Evolutionary conservation across 2,888 invertebrate species (phyloP).

Genomic region (Nomada goodeniana): DNA sequence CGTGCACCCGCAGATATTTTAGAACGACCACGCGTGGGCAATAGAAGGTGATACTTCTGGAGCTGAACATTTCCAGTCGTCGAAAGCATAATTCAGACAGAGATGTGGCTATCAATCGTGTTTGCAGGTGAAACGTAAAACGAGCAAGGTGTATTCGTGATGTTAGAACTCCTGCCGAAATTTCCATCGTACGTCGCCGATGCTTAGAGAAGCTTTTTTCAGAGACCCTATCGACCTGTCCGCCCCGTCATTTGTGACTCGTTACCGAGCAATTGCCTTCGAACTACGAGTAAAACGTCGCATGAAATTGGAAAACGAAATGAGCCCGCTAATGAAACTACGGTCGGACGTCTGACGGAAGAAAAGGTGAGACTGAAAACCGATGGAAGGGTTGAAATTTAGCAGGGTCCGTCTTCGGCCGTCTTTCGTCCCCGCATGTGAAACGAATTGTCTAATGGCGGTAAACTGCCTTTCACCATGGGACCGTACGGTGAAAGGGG

Average conservation of each 20-base stretch:
- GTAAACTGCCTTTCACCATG: slow-evolving; percentile 20
- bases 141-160: background rate
- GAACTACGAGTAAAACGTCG: background rate
- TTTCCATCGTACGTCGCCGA: background rate
- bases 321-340: background rate
- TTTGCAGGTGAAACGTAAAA: background rate
- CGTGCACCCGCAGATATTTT: background rate
- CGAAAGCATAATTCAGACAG: slow-evolving; percentile 6
- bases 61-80: slow-evolving; percentile 7
- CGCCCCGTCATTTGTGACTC: background rate
- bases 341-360: background rate
- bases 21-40: background rate
- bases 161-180: slow-evolving; percentile 6
- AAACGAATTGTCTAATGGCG: slow-evolving; percentile 19
- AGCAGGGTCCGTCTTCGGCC: background rate
- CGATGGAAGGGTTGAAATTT: background rate
- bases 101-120: slow-evolving; percentile 20
- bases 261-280: background rate
- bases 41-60: slow-evolving; percentile 18
- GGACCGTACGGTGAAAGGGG: background rate
- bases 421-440: background rate
- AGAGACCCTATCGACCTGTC: background rate
- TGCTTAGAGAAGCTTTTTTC: background rate
- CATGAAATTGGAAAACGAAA: background rate
- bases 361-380: background rate